phyloP scores from a whole-genome alignment of 2,888 invertebrate genomes.

The Fragum whitleyi region DNA sequence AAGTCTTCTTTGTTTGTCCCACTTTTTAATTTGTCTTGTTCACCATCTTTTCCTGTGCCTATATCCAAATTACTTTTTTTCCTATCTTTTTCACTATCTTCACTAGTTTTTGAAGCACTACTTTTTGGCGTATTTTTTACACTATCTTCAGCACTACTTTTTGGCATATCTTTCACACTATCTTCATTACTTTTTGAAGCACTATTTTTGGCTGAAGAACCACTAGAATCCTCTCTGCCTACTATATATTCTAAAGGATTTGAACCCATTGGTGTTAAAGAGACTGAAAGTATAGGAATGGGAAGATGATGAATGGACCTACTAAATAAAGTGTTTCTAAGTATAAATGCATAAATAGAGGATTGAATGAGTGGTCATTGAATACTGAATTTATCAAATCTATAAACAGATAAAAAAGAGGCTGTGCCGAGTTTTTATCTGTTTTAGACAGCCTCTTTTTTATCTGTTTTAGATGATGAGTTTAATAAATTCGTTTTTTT shows the following conservation, averaged over 20 bases:
- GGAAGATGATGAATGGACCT: too few species aligned
- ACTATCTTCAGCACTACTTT: not conserved
- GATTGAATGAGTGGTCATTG: too few species aligned
- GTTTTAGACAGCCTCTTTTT: too few species aligned
- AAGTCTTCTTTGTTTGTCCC: too few species aligned
- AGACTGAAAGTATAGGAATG: slow-evolving; percentile 34
- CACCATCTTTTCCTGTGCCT: not conserved
- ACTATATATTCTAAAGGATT: slow-evolving; percentile 32
- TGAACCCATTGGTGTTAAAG: slow-evolving; percentile 47
- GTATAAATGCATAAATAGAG: too few species aligned
- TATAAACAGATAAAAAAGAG: too few species aligned
- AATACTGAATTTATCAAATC: too few species aligned
- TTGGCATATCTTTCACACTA: not conserved
- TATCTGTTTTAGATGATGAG: too few species aligned
- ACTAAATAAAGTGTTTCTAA: too few species aligned
- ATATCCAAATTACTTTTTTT: not conserved
- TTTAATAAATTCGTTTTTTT: too few species aligned
- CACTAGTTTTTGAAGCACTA: not conserved
- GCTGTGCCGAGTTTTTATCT: too few species aligned
- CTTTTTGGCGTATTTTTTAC: not conserved
- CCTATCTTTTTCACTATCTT: not conserved
- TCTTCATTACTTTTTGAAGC: not conserved
- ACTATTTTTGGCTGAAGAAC: slow-evolving; percentile 1
- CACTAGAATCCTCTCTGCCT: not conserved
- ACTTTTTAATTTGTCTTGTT: not conserved